Percentiles rank a stretch among this genome's conserved stretches.
phyloP scores from a whole-genome alignment of 2,113 vertebrate genomes.

The Trichechus manatus region DNA sequence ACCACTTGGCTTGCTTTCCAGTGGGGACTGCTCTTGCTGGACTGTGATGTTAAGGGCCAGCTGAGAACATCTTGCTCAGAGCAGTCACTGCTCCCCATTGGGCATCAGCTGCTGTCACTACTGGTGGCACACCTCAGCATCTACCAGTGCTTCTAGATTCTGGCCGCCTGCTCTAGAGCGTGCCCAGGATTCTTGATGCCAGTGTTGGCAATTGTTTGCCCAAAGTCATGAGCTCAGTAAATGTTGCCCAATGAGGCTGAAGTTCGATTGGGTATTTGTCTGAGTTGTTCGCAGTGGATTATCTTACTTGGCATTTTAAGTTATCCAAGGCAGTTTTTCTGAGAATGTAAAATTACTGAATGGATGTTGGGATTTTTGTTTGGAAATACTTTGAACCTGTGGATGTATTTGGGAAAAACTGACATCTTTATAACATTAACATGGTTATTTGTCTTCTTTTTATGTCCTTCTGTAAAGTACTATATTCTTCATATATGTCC shows the following conservation, averaged over 20 bases:
- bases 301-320: background rate
- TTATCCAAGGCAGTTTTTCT: background rate
- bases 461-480: background rate
- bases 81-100: background rate
- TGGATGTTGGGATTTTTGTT: conserved; percentile 1
- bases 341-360: conserved; percentile 10
- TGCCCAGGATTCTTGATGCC: fast-evolving
- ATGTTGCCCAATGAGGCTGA: background rate
- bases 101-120: conserved; percentile 23
- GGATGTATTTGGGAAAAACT: background rate
- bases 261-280: background rate
- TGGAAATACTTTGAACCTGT: conserved; percentile 29
- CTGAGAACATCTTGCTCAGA: background rate
- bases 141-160: background rate
- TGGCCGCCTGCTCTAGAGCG: background rate
- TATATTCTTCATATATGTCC: background rate
- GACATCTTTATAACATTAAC: conserved; percentile 4
- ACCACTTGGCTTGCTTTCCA: background rate
- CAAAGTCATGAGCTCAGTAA: background rate
- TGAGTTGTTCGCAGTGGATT: background rate
- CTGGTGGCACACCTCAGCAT: conserved; percentile 35
- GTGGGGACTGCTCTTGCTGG: background rate
- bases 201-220: background rate
- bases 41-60: background rate
- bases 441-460: background rate